Evolutionary conservation across 2,113 vertebrate species (phyloP), one percentile per base, ranked within the genome.

Genomic region (Pterocles gutturalis): DNA sequence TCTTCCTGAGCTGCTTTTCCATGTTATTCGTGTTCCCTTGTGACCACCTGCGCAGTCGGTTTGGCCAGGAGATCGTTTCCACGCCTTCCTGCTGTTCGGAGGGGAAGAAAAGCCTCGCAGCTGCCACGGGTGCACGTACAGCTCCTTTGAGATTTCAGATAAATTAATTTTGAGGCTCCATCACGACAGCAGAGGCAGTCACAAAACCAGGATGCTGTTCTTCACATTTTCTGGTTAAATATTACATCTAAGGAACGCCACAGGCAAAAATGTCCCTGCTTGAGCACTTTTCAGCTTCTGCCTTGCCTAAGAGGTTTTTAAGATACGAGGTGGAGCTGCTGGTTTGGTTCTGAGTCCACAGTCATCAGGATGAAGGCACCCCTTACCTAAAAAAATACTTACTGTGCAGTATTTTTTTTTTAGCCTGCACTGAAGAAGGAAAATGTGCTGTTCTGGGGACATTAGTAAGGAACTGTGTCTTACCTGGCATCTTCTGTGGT

Each of bases 161-260:
- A 43, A 65, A 82, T 76, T 5, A 8, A 49, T 66, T 58, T n/a
- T 8, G 8, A 65, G 57, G 43, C 25, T 65, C 58, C 45, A 4
- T 55, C 58, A 8, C 10, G 9, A 9, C 33, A 78, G 41, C 70
- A 67, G 66, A 66, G 17, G n/a, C 66, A 26, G 6, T 48, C 71
- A 55, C 78, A 72, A 75, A 88, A 29, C 26, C 45, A 57, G 19
- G 45, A 65, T 2, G 2, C 20, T 65, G 77, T 45, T 67, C 21
- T 73, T 43, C 24, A 4, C 18, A 0, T 54, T 73, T 73, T 49
- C 66, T 48, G 5, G 26, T 64, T 92, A 65, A 92, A 87, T 76
- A 48, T 61, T 38, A 69, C 77, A 94, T 91, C 72, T 91, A 73
- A 96, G 64, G 34, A 45, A 11, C 33, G 79, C 34, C 60, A 77